These are phyloP conservation scores for Plumapathes pennacea DNA, from an alignment of 92 coral and sea anemone species.

Conservation along the genomic window DNA sequence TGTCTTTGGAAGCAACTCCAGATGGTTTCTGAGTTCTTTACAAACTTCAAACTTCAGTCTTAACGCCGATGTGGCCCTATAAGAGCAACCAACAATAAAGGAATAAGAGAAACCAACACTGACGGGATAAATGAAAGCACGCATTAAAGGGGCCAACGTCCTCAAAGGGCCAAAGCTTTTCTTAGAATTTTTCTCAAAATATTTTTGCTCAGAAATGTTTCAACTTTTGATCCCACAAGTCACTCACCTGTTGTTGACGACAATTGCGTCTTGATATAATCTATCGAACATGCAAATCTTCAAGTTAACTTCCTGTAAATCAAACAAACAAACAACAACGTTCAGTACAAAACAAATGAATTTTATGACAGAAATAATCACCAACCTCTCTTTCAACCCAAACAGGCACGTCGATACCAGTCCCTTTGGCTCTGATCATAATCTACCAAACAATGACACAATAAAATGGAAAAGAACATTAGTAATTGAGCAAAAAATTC, in stretches of 20 bases:
- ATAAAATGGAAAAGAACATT: no score
- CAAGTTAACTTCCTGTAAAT: conserved; percentile 67
- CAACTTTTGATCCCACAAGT: no score
- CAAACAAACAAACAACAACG: background rate
- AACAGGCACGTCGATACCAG: conserved; percentile 96
- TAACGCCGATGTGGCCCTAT: conserved; percentile 94
- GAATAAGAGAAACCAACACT: background rate
- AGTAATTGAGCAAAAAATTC: no score
- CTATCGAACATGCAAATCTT: conserved; percentile 97
- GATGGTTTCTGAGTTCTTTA: conserved; percentile 89
- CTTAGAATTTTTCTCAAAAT: no score
- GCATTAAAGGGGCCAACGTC: no score
- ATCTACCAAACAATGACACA: conserved; percentile 43
- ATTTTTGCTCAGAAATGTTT: no score
- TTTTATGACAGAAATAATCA: no score
- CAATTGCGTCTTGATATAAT: conserved; percentile 92
- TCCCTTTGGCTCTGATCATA: conserved; percentile 78
- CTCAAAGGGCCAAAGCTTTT: no score
- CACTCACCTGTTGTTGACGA: conserved; percentile 91
- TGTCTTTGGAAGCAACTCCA: conserved; percentile 94
- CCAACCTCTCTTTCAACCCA: conserved; percentile 95
- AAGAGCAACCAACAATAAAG: background rate
- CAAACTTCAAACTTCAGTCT: conserved; percentile 98
- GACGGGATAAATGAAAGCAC: no score
- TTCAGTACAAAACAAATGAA: background rate